Conservation (phyloP, 2,113 vertebrate genomes). For the Cairina moschata region DNA sequence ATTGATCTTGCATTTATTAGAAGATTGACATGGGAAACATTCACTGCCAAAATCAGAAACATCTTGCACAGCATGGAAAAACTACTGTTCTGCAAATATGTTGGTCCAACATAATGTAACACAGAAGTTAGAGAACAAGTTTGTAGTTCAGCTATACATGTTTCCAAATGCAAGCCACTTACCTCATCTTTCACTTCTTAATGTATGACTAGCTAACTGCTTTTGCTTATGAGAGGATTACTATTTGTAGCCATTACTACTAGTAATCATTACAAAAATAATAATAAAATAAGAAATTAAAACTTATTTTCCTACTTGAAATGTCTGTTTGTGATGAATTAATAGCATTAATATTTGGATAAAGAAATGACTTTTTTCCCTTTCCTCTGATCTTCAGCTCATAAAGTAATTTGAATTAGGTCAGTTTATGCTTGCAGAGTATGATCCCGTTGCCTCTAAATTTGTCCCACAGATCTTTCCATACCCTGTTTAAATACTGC, state of each 20-base stretch:
- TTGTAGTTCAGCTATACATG: background rate
- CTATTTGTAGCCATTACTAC: background rate
- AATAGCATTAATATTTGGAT: background rate
- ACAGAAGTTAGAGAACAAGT: background rate
- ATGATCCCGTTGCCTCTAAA: background rate
- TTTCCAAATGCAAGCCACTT: background rate
- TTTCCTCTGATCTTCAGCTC: background rate
- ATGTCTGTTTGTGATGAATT: background rate
- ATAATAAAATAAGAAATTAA: too few relatives aligned
- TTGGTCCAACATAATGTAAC: background rate
- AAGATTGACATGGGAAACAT: background rate
- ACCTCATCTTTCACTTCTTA: background rate
- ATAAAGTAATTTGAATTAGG: background rate
- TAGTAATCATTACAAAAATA: background rate
- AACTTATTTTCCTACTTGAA: background rate
- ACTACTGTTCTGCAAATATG: fast-evolving
- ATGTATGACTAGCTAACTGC: background rate
- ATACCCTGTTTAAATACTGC: background rate
- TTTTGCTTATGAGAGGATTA: background rate
- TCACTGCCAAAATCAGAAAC: background rate
- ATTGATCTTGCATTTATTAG: background rate
- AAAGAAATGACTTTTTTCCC: background rate
- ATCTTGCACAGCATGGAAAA: background rate
- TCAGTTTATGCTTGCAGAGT: background rate
- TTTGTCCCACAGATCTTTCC: background rate